These are phyloP conservation scores for Xyrauchen texanus DNA, from an alignment of 2,113 vertebrate genomes.

Conservation along the genomic window DNA sequence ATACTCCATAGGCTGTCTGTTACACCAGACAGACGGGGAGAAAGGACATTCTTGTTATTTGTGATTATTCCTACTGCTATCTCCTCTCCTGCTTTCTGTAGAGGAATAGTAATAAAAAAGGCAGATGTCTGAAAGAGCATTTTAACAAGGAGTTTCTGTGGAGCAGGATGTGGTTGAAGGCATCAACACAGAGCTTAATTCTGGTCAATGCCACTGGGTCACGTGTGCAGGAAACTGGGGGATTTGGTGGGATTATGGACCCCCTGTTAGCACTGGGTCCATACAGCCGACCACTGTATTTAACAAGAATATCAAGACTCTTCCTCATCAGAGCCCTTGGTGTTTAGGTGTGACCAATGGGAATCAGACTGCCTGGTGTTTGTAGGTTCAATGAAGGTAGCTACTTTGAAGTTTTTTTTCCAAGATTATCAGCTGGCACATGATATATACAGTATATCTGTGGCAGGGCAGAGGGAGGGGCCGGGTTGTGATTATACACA, in stretches of 20 bases:
- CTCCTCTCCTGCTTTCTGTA: conserved; percentile 38
- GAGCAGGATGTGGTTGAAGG: conserved; percentile 55
- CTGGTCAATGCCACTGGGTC: conserved; percentile 51
- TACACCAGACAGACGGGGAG: conserved; percentile 62
- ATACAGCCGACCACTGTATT: conserved; percentile 49
- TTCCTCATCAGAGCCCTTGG: conserved; percentile 12
- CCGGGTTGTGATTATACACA: no score
- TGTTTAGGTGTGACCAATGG: conserved; percentile 8
- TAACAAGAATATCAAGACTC: conserved; percentile 42
- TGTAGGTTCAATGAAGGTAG: no score
- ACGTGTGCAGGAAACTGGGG: conserved; percentile 60
- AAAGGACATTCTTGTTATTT: conserved; percentile 70
- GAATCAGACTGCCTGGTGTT: background rate
- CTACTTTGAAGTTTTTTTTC: no score
- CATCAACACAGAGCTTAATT: conserved; percentile 42
- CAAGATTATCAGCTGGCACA: no score
- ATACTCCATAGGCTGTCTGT: conserved; percentile 32
- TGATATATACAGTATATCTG: no score
- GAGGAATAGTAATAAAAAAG: conserved; percentile 62
- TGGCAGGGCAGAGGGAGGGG: no score
- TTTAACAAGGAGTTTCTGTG: conserved; percentile 54
- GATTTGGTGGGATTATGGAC: conserved; percentile 68
- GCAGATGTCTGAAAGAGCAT: conserved; percentile 45
- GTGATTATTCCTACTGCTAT: conserved; percentile 63
- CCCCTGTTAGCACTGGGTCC: conserved; percentile 52